Evolutionary conservation across 2,888 invertebrate species (phyloP).

Genomic region (Drosophila macrospina): DNA sequence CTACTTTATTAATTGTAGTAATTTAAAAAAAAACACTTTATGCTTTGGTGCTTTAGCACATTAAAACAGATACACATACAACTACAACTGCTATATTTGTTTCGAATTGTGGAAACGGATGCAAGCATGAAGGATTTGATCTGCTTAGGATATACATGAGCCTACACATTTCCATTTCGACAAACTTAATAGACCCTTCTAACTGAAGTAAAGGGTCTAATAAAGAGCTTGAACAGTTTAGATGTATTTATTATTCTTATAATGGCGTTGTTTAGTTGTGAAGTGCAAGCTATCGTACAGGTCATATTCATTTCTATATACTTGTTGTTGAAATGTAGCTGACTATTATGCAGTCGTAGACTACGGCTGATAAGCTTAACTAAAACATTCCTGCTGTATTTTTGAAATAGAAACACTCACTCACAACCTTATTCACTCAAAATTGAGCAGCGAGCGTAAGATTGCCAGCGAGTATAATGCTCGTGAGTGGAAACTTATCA

Average conservation of each 20-base stretch:
- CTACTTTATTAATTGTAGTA: too few species aligned
- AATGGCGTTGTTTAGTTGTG: neutral
- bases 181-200: too few species aligned
- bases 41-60: too few species aligned
- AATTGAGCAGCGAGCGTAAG: slow-evolving; percentile 13
- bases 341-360: slow-evolving; percentile 13
- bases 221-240: too few species aligned
- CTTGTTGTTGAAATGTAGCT: slow-evolving; percentile 24
- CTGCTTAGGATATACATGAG: too few species aligned
- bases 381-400: neutral
- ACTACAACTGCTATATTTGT: too few species aligned
- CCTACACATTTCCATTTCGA: too few species aligned
- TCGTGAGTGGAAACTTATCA: slow-evolving; percentile 53
- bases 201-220: too few species aligned
- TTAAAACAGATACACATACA: neutral
- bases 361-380: slow-evolving; percentile 15
- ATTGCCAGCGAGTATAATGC: neutral
- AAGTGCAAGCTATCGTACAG: neutral
- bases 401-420: neutral
- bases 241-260: too few species aligned
- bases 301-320: neutral
- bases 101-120: too few species aligned
- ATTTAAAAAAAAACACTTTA: too few species aligned
- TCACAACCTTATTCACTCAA: slow-evolving; percentile 2
- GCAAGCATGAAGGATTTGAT: too few species aligned